Conservation (phyloP, 2,797 vertebrate species). For the Protosalanx chinensis region DNA sequence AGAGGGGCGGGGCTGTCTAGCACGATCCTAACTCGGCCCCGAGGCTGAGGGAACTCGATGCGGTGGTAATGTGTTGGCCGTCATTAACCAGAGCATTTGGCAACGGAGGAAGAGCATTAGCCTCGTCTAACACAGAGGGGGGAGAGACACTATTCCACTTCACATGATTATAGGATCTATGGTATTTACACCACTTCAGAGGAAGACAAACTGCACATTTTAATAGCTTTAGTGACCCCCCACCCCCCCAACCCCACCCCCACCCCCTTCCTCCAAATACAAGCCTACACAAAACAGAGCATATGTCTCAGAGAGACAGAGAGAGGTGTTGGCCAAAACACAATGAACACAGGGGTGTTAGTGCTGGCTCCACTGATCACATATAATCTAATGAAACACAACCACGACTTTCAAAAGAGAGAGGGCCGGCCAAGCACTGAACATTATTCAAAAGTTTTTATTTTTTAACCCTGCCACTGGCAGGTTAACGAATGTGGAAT, state of each 20-base stretch:
- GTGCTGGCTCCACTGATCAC: conserved; percentile 46
- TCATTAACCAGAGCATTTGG: conserved; percentile 39
- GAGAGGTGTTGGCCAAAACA: conserved; percentile 25
- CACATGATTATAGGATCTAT: conserved; percentile 35
- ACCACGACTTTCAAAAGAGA: conserved; percentile 21
- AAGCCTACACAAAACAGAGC: conserved; percentile 23
- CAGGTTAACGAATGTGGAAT: no score
- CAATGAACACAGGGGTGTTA: conserved; percentile 46
- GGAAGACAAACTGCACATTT: conserved; percentile 31
- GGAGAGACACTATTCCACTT: conserved; percentile 16
- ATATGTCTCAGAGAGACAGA: conserved; percentile 23
- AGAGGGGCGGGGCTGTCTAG: background rate
- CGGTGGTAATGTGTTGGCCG: conserved; percentile 32
- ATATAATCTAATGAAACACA: conserved; percentile 47
- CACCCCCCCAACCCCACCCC: background rate
- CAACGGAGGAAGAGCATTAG: conserved; percentile 24
- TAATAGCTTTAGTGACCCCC: conserved; percentile 17
- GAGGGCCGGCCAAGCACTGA: conserved; percentile 24
- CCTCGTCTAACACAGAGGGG: conserved; percentile 25
- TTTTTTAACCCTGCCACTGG: background rate
- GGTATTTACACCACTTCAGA: conserved; percentile 34
- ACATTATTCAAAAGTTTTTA: conserved; percentile 4
- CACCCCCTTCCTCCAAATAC: no score
- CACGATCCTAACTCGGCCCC: conserved; percentile 3
- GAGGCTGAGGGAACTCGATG: conserved; percentile 10